phyloP scores from a whole-genome alignment of 2,113 vertebrate genomes.

The Lates calcarifer region DNA sequence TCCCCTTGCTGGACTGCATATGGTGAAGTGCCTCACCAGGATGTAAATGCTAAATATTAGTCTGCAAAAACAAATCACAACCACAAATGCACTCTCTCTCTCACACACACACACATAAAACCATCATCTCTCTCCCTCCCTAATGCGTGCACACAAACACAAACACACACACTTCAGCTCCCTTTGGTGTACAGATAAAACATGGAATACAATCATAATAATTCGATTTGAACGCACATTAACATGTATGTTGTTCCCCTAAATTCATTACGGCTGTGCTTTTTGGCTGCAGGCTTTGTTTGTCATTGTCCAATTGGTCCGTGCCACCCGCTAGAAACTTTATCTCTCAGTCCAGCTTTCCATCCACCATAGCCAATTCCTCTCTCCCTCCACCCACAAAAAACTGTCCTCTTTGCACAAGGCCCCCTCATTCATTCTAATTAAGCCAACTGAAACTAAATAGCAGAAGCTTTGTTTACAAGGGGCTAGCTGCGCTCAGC shows the following conservation, averaged over 20 bases:
- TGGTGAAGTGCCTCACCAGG: conserved; percentile 21
- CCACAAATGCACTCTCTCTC: conserved; percentile 21
- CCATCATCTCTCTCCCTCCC: neutral
- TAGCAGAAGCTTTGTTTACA: conserved; percentile 83
- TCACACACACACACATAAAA: conserved; percentile 31
- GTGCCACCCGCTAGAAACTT: conserved; percentile 74
- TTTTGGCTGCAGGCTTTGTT: conserved; percentile 75
- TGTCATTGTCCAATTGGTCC: conserved; percentile 78
- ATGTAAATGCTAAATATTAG: conserved; percentile 44
- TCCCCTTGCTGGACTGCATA: conserved; percentile 19
- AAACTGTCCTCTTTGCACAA: conserved; percentile 74
- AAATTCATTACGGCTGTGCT: conserved; percentile 67
- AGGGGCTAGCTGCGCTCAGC: conserved; percentile 75
- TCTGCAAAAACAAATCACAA: conserved; percentile 38
- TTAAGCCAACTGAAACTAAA: conserved; percentile 84
- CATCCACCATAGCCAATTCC: conserved; percentile 71
- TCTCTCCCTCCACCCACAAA: conserved; percentile 67
- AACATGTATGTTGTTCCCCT: conserved; percentile 71
- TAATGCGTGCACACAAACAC: neutral
- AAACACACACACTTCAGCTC: conserved; percentile 21
- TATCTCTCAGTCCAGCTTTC: conserved; percentile 81
- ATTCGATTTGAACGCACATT: conserved; percentile 72
- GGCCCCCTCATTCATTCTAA: conserved; percentile 81
- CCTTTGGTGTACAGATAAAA: conserved; percentile 53
- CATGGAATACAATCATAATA: conserved; percentile 58